Evolutionary conservation across 2,113 vertebrate species (phyloP).

Genomic region (Ictalurus punctatus): DNA sequence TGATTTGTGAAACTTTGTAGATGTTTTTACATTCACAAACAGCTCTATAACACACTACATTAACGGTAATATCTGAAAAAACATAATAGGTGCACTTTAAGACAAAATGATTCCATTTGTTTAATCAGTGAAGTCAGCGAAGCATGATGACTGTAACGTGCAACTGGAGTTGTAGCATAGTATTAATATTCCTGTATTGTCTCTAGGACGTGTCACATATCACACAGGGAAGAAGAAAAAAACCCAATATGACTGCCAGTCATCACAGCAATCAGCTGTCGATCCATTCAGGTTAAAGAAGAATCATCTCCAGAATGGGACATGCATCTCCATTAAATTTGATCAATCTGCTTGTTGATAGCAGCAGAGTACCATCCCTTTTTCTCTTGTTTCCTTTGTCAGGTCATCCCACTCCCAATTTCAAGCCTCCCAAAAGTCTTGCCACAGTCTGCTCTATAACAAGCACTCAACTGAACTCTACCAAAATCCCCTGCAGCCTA

Average conservation of each 20-base stretch:
- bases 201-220: conserved; percentile 1
- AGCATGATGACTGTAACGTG: neutral
- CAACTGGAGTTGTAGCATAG: neutral
- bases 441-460: conserved; percentile 18
- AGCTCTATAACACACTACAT: too few species aligned
- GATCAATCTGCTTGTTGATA: conserved; percentile 25
- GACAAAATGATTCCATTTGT: conserved; percentile 29
- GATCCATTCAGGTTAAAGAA: conserved; percentile 20
- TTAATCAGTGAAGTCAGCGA: conserved; percentile 19
- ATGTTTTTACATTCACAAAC: too few species aligned
- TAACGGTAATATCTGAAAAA: too few species aligned
- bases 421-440: conserved; percentile 11
- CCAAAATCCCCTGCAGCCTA: neutral
- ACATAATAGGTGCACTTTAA: neutral
- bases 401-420: neutral
- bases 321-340: conserved; percentile 30
- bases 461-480: conserved; percentile 39
- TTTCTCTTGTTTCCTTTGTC: neutral
- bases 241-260: neutral
- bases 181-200: conserved; percentile 11
- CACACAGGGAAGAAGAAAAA: neutral
- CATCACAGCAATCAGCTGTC: neutral
- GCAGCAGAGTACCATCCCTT: conserved; percentile 12
- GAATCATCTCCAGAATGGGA: conserved; percentile 24
- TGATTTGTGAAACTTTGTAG: too few species aligned